Conservation (phyloP, 1,140 invertebrate species). For the Papilio glaucus region DNA sequence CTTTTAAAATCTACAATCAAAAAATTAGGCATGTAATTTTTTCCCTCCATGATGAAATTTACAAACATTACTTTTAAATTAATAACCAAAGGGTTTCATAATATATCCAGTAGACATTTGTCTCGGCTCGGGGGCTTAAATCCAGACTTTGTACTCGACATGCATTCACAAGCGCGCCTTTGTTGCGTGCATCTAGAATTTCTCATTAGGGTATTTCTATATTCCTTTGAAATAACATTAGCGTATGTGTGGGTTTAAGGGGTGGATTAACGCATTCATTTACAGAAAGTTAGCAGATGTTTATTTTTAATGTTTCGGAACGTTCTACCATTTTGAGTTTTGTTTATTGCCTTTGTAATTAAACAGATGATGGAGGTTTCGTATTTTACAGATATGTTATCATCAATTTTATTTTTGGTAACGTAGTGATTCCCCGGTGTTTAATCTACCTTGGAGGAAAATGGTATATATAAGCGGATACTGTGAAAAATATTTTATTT, state of each 20-base stretch:
- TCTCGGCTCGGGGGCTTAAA: slow-evolving; percentile 61
- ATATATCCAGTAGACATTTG: slow-evolving; percentile 43
- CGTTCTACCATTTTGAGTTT: neutral
- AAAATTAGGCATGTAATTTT: neutral
- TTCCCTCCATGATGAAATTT: neutral
- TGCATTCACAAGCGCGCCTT: slow-evolving; percentile 70
- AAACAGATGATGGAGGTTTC: neutral
- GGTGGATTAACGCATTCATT: slow-evolving; percentile 66
- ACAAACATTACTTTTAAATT: slow-evolving; percentile 9
- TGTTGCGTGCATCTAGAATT: slow-evolving; percentile 69
- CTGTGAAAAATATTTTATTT: neutral
- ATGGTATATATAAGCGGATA: too few species aligned
- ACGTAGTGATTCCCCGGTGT: too few species aligned
- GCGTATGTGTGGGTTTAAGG: slow-evolving; percentile 53
- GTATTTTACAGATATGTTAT: neutral
- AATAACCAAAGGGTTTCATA: slow-evolving; percentile 26
- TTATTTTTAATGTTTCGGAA: slow-evolving; percentile 40
- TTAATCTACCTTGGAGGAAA: too few species aligned
- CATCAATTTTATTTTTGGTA: neutral
- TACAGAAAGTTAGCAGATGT: slow-evolving; percentile 54
- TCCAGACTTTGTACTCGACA: slow-evolving; percentile 69
- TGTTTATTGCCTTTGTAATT: neutral
- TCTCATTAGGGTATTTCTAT: slow-evolving; percentile 76
- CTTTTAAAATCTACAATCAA: neutral
- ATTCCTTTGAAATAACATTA: slow-evolving; percentile 74